Evolutionary conservation across 2,113 vertebrate species (phyloP).

Genomic region (Mormyrus iriodes): DNA sequence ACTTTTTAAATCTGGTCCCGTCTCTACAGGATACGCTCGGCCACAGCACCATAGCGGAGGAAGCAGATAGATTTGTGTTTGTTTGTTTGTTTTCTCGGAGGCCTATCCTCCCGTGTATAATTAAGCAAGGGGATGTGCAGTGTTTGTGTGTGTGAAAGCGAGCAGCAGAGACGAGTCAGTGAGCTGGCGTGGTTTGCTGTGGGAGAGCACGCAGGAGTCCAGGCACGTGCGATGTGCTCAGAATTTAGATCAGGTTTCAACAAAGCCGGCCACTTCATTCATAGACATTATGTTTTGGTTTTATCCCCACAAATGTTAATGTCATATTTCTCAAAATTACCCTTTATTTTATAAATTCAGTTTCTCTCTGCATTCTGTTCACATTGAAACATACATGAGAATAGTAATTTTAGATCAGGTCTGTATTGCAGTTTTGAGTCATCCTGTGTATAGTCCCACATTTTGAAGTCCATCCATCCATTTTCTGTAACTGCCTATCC

Average conservation of each 20-base stretch:
- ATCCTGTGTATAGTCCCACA: neutral
- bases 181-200: neutral
- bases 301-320: neutral
- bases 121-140: conserved; percentile 13
- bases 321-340: neutral
- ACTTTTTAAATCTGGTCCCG: conserved; percentile 3
- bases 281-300: neutral
- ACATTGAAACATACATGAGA: neutral
- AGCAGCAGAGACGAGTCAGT: neutral
- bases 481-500: too few species aligned
- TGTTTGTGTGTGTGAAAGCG: neutral
- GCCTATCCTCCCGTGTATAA: conserved; percentile 17
- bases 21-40: conserved; percentile 7
- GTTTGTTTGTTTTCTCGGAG: conserved; percentile 18
- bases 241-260: conserved; percentile 10
- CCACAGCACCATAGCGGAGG: conserved; percentile 11
- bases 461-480: too few species aligned
- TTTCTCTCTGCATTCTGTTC: neutral
- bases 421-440: neutral
- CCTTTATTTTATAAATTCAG: neutral
- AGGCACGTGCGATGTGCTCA: neutral
- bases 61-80: conserved; percentile 24
- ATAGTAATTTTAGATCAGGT: neutral
- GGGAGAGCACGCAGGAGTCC: neutral
- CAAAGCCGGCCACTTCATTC: neutral